These are phyloP conservation scores for Oreotrochilus melanogaster DNA, from an alignment of 2,113 vertebrate species.

Conservation along the genomic window DNA sequence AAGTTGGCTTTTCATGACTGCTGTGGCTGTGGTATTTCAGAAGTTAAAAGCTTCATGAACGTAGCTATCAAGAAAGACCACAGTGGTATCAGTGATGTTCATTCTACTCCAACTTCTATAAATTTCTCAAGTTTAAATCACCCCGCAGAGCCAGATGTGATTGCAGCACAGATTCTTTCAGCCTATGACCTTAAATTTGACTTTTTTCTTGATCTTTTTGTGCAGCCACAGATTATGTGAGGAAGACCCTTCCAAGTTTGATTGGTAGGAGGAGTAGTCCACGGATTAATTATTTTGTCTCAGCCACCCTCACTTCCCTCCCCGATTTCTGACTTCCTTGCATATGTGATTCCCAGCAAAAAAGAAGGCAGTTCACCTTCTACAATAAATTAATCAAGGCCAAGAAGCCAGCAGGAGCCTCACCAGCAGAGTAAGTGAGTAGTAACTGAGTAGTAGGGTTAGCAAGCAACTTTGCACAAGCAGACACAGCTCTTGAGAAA, in stretches of 20 bases:
- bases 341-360: neutral
- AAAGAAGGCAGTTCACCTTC: neutral
- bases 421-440: too few relatives aligned
- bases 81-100: neutral
- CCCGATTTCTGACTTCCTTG: fast-evolving
- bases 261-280: fast-evolving
- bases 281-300: fast-evolving
- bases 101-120: neutral
- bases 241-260: neutral
- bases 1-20: fast-evolving
- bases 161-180: neutral
- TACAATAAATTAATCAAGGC: neutral
- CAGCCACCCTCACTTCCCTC: neutral
- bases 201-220: neutral
- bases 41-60: neutral
- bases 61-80: neutral
- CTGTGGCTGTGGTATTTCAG: neutral
- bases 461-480: neutral
- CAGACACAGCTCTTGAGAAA: neutral
- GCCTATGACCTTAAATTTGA: neutral
- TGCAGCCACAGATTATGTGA: neutral
- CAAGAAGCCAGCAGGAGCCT: neutral
- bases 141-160: neutral
- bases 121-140: neutral
- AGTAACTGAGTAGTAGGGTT: too few relatives aligned